phyloP scores from a whole-genome alignment of 2,888 invertebrate genomes.

The Anaspis maculata region DNA sequence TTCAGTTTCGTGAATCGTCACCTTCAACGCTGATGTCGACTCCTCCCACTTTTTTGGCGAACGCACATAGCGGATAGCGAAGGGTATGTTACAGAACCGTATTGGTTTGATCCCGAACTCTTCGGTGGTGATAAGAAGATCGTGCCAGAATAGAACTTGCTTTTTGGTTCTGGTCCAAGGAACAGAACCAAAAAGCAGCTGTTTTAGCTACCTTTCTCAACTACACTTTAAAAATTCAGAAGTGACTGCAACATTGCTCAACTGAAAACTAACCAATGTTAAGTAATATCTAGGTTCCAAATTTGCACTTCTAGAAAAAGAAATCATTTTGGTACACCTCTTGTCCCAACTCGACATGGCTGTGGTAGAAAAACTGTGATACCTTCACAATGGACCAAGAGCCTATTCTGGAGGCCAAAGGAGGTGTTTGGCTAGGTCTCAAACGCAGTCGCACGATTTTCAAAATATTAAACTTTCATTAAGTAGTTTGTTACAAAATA shows the following conservation, averaged over 20 bases:
- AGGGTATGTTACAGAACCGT: not conserved
- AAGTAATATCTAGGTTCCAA: constrained; percentile 16
- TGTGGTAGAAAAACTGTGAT: constrained; percentile 26
- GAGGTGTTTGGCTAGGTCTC: constrained; percentile 1
- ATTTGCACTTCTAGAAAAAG: constrained; percentile 34
- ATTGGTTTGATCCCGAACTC: constrained; percentile 4
- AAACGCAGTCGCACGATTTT: too few relatives aligned
- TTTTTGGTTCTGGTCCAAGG: constrained; percentile 44
- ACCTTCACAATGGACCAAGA: not conserved
- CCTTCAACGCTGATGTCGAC: too few relatives aligned
- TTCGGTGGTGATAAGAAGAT: constrained; percentile 37
- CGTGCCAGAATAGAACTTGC: constrained; percentile 44
- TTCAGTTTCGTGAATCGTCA: too few relatives aligned
- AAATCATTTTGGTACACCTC: constrained; percentile 28
- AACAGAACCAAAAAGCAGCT: too few relatives aligned
- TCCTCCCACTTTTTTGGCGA: too few relatives aligned
- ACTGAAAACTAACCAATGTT: too few relatives aligned
- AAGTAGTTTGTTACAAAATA: too few relatives aligned
- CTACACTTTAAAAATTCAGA: too few relatives aligned
- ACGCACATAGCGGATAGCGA: too few relatives aligned
- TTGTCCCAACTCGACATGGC: constrained; percentile 30
- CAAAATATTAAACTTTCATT: too few relatives aligned
- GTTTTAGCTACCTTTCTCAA: too few relatives aligned
- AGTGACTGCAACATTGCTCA: too few relatives aligned
- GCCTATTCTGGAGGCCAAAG: not conserved